A percentile compares a stretch with the other conserved stretches of the same genome.
Evolutionary conservation across 2,888 invertebrate species (phyloP).

Genomic region (Bruchidius siliquastri): DNA sequence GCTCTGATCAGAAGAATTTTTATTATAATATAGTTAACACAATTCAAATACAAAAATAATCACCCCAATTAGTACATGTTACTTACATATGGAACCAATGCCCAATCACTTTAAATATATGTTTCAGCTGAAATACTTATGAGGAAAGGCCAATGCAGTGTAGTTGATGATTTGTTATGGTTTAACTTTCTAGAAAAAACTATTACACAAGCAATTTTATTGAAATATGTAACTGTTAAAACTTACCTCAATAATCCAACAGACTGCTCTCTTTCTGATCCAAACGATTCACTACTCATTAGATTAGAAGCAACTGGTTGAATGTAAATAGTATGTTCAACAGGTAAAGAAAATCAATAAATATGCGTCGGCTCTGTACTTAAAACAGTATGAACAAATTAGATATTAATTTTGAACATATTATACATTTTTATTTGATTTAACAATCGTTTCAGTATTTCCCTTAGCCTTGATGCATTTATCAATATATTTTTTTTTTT

Average conservation of each 20-base stretch:
- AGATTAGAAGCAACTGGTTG: constrained; percentile 9
- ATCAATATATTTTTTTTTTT: neutral
- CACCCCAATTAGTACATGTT: too few relatives aligned
- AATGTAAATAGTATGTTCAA: constrained; percentile 12
- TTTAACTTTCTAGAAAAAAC: neutral
- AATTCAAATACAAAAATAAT: neutral
- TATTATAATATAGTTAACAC: neutral
- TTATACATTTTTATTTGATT: too few relatives aligned
- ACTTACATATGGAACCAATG: neutral
- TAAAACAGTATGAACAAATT: neutral
- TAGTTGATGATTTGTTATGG: neutral
- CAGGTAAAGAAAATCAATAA: constrained; percentile 14
- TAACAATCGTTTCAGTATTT: neutral
- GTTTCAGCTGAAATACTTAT: too few relatives aligned
- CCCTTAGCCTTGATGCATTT: neutral
- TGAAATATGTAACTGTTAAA: neutral
- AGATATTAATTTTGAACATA: too few relatives aligned
- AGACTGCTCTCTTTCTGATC: constrained; percentile 27
- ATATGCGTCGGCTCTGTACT: neutral
- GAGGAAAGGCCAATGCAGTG: too few relatives aligned
- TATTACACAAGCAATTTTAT: neutral
- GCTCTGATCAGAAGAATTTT: too few relatives aligned
- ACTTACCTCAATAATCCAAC: constrained; percentile 24
- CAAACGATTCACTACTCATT: constrained; percentile 17
- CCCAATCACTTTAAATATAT: neutral